Conservation (phyloP, 2,888 invertebrate genomes). For the Vandiemenella viatica region DNA sequence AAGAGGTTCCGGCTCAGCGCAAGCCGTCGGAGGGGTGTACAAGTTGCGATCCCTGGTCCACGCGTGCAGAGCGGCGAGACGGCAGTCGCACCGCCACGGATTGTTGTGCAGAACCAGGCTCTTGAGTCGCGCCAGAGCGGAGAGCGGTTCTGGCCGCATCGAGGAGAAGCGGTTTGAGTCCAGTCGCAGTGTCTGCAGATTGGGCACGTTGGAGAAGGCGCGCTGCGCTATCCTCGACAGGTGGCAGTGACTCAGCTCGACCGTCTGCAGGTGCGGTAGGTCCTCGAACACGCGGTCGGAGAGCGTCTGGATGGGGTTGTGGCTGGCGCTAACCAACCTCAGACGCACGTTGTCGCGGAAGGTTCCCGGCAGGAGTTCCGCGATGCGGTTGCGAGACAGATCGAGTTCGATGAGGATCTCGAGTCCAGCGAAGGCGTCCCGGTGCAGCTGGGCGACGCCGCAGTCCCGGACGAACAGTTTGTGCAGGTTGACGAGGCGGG, state of each 20-base stretch:
- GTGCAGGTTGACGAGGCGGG: conserved; percentile 62
- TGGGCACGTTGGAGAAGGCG: conserved; percentile 54
- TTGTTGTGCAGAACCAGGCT: conserved; percentile 65
- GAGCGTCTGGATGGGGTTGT: conserved; percentile 57
- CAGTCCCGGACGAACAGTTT: conserved; percentile 63
- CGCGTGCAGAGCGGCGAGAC: conserved; percentile 60
- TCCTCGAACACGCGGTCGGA: conserved; percentile 63
- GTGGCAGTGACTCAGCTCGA: conserved; percentile 61
- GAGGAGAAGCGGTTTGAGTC: conserved; percentile 58
- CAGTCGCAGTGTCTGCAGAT: conserved; percentile 50
- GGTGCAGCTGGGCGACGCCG: conserved; percentile 53
- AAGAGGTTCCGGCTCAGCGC: conserved; percentile 52
- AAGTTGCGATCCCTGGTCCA: conserved; percentile 54
- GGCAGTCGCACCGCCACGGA: conserved; percentile 81
- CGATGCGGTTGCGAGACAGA: conserved; percentile 57
- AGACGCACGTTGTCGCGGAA: conserved; percentile 56
- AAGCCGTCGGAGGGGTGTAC: conserved; percentile 58
- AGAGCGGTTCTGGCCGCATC: conserved; percentile 29
- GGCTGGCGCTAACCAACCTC: conserved; percentile 53
- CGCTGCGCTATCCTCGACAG: conserved; percentile 51
- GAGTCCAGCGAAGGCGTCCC: conserved; percentile 58
- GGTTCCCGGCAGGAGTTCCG: conserved; percentile 46
- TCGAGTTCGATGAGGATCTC: conserved; percentile 69
- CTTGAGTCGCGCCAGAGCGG: conserved; percentile 36
- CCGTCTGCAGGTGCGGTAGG: conserved; percentile 54